Evolutionary conservation across 1,140 invertebrate genomes (phyloP).

Genomic region (Drosophila mojavensis): DNA sequence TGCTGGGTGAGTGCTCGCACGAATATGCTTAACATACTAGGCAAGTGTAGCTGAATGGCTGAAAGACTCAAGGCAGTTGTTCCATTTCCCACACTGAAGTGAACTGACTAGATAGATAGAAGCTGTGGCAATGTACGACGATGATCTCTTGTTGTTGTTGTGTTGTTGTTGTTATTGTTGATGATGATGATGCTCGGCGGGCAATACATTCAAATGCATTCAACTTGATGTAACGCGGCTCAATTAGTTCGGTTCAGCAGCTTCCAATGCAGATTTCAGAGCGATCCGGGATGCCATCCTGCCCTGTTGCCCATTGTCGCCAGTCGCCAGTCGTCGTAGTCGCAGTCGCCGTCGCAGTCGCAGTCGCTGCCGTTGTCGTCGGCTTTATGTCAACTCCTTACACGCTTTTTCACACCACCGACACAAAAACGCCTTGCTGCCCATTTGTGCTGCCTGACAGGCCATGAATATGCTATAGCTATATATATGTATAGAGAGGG

Average conservation of each 20-base stretch:
- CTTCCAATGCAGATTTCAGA: conserved; percentile 69
- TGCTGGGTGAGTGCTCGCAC: too few species aligned
- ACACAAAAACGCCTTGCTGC: conserved; percentile 68
- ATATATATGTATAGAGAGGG: background rate
- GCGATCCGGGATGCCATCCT: conserved; percentile 39
- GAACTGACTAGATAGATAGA: conserved; percentile 39
- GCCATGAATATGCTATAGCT: conserved; percentile 62
- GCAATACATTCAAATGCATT: conserved; percentile 80
- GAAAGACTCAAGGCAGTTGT: conserved; percentile 50
- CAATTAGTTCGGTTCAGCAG: conserved; percentile 81
- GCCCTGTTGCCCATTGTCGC: conserved; percentile 32
- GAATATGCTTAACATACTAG: background rate
- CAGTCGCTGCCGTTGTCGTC: conserved; percentile 20
- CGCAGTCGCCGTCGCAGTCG: background rate
- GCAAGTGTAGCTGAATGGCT: conserved; percentile 18
- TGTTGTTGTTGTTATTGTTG: background rate
- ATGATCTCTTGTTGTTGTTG: conserved; percentile 22
- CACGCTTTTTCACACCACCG: conserved; percentile 81
- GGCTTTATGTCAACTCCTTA: conserved; percentile 80
- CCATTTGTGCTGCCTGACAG: conserved; percentile 68
- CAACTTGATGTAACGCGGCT: conserved; percentile 81
- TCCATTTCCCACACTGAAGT: conserved; percentile 58
- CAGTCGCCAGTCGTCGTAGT: background rate
- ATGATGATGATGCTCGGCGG: conserved; percentile 54
- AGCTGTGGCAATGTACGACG: conserved; percentile 44